phyloP scores from a whole-genome alignment of 1,140 invertebrate species.

The Theocolax elegans region DNA sequence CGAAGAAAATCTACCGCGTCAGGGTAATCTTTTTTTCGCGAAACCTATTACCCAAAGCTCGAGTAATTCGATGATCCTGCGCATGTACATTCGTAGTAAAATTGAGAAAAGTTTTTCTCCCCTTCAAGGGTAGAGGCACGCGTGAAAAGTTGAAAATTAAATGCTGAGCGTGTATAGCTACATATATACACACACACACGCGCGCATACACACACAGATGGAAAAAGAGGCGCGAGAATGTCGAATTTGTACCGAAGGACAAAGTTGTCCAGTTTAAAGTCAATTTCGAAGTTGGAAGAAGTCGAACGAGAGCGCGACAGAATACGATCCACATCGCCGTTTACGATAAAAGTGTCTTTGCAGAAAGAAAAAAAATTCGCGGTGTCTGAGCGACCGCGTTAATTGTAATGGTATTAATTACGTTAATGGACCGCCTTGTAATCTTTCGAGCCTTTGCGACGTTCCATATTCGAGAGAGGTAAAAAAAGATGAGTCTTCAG shows the following conservation, averaged over 20 bases:
- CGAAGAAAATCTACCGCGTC: too few species aligned
- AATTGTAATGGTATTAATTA: constrained; percentile 65
- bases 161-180: too few species aligned
- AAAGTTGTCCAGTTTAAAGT: constrained; percentile 39
- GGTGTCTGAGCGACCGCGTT: constrained; percentile 48
- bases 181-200: constrained; percentile 20
- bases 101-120: too few species aligned
- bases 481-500: neutral
- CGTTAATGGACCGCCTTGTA: constrained; percentile 57
- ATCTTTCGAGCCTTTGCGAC: constrained; percentile 43
- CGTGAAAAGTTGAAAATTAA: constrained; percentile 45
- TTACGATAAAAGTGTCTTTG: constrained; percentile 51
- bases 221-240: constrained; percentile 2
- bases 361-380: constrained; percentile 51
- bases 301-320: neutral
- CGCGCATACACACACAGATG: constrained; percentile 16
- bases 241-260: constrained; percentile 25
- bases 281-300: neutral
- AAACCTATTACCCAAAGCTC: too few species aligned
- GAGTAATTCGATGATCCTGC: too few species aligned
- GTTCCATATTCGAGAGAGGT: constrained; percentile 5
- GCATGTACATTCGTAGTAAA: too few species aligned
- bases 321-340: constrained; percentile 40
- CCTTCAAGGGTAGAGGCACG: too few species aligned
- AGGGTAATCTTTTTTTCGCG: too few species aligned